These are phyloP conservation scores for Drosophila austrosaltans DNA, from an alignment of 2,888 invertebrate genomes.

Conservation along the genomic window DNA sequence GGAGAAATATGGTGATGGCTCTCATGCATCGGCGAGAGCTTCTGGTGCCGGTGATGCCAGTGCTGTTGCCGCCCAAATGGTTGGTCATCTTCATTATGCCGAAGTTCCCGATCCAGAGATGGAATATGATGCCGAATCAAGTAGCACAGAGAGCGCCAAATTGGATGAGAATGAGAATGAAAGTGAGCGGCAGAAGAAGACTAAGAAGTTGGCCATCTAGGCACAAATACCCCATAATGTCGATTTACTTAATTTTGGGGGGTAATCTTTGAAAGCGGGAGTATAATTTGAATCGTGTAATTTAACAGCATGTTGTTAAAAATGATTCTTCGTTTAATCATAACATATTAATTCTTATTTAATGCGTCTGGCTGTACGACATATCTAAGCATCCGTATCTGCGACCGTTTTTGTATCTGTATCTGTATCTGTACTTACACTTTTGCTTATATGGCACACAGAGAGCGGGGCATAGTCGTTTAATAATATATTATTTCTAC, in stretches of 20 bases:
- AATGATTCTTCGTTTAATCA: conserved; percentile 41
- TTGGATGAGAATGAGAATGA: conserved; percentile 80
- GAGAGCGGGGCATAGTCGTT: conserved; percentile 46
- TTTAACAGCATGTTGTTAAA: conserved; percentile 27
- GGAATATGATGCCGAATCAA: conserved; percentile 80
- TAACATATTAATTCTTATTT: conserved; percentile 51
- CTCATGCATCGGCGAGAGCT: conserved; percentile 65
- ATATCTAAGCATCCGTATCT: conserved; percentile 41
- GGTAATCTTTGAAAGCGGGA: conserved; percentile 33
- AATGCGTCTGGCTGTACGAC: conserved; percentile 63
- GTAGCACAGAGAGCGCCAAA: conserved; percentile 81
- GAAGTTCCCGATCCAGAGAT: conserved; percentile 81
- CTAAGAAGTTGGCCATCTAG: conserved; percentile 56
- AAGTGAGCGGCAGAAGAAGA: conserved; percentile 67
- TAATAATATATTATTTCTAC: conserved; percentile 47
- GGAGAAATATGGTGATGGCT: conserved; percentile 84
- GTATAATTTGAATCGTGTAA: conserved; percentile 7
- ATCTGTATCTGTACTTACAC: conserved; percentile 23
- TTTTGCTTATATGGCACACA: conserved; percentile 15
- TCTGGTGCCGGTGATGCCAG: conserved; percentile 26
- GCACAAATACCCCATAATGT: conserved; percentile 12
- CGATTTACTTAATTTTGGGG: conserved; percentile 40
- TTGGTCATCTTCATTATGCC: conserved; percentile 77
- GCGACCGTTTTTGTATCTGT: conserved; percentile 34
- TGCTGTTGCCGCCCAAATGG: conserved; percentile 42